phyloP scores from a whole-genome alignment of 2,113 vertebrate species.

The Rhinopithecus roxellana region DNA sequence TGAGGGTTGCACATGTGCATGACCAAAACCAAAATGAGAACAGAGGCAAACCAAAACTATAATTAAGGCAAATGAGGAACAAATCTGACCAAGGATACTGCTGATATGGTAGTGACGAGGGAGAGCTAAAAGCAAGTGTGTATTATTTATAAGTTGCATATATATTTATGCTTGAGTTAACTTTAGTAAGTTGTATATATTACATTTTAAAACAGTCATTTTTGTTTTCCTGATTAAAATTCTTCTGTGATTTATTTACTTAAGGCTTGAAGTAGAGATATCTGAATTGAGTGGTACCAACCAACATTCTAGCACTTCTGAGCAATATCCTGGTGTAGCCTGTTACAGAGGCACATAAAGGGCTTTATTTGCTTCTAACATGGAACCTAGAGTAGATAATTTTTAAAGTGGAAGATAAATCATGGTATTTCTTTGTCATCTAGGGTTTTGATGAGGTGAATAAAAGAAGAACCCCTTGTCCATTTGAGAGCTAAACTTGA shows the following conservation, averaged over 20 bases:
- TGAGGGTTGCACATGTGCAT: neutral
- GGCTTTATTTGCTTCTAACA: neutral
- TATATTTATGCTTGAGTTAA: neutral
- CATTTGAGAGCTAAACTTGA: slow-evolving; percentile 78
- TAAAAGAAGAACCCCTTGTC: slow-evolving; percentile 72
- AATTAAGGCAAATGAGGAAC: neutral
- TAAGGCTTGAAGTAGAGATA: neutral
- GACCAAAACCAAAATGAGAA: neutral
- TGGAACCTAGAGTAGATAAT: slow-evolving; percentile 9
- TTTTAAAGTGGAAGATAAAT: slow-evolving; percentile 30
- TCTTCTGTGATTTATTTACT: slow-evolving; percentile 12
- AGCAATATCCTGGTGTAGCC: neutral
- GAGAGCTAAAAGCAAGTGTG: neutral
- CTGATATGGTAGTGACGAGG: neutral
- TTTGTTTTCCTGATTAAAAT: slow-evolving; percentile 46
- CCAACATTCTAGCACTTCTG: neutral
- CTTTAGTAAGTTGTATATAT: neutral
- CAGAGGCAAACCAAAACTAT: neutral
- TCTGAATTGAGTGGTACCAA: neutral
- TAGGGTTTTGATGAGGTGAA: slow-evolving; percentile 40
- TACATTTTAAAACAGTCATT: neutral
- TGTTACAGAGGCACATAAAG: neutral
- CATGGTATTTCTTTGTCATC: slow-evolving; percentile 35
- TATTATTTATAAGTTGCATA: neutral
- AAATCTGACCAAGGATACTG: neutral